Base-by-base conservation (phyloP, 2,888 invertebrate species). In the Eupithecia insigniata region DNA sequence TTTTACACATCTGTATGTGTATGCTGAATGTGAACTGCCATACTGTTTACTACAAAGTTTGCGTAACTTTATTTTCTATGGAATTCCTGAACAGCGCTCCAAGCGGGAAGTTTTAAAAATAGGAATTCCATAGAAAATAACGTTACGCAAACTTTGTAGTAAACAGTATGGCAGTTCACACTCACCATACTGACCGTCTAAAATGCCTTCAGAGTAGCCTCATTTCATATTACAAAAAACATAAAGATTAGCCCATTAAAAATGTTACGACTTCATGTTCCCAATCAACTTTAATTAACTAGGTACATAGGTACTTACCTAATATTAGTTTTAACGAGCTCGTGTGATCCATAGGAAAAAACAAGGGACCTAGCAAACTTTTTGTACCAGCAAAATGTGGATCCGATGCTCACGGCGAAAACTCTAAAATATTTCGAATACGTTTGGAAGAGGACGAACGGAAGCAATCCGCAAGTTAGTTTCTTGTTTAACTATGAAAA, bases 351-450 rank as follows among this genome's bases (percentile, higher is more conserved):
- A 79, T 80, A 93, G 93, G 93, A 93, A 87, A 92, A 92, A 87
- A 90, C 90, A 81, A 88, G 79, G 76, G 93, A 94, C 81, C 83
- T 94, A 74, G 89, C 87, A 14, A 90, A 93, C 85, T 94, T 94
- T 85, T 82, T 94, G 77, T 93, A 91, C 77, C 91, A 93, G 80
- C 85, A 90, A 82, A 93, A 93, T 72, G 92, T 93, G 62, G 92
- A 94, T 77, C 90, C 90, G 0, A 80, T 82, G 61, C 84, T 93
- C 18, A 91, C 90, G 14, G 83, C 83, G 67, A 93, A 91, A 86
- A 90, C 95, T 36, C 78, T 93, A 80, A 91, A 90, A 79, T 94
- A 95, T 84, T 93, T 94, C 71, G 93, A 94, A 81, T 95, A 95
- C 79, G 90, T 93, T 60, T 95, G 95, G 95, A 93, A 92, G 77